These are phyloP conservation scores for Hydractinia symbiolongicarpus DNA, from an alignment of 30 jellyfish, hydroid and myxozoan species.

Conservation along the genomic window DNA sequence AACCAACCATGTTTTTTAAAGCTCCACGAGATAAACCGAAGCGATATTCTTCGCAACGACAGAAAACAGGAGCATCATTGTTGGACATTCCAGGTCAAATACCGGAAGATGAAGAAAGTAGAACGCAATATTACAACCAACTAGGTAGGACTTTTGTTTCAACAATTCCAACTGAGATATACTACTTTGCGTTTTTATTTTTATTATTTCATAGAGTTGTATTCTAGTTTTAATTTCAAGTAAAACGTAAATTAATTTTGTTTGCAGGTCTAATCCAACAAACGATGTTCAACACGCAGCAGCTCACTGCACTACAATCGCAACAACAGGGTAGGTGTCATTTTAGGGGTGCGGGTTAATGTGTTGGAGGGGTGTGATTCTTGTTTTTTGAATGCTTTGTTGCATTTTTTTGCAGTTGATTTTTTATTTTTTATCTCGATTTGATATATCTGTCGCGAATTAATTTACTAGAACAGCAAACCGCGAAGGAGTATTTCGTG, in stretches of 20 bases:
- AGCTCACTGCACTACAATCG: neutral
- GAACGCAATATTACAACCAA: constrained; percentile 4
- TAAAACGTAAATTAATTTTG: neutral
- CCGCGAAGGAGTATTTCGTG: too few species aligned
- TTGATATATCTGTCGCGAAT: too few species aligned
- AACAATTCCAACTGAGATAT: neutral
- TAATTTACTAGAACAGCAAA: too few species aligned
- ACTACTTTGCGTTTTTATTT: neutral
- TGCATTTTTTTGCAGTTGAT: too few species aligned
- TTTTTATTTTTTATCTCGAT: too few species aligned
- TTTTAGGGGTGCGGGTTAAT: too few species aligned
- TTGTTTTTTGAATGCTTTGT: too few species aligned
- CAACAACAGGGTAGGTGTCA: neutral
- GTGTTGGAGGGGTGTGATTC: too few species aligned
- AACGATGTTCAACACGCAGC: neutral
- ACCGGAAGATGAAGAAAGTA: constrained; percentile 13
- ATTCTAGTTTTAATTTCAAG: too few species aligned
- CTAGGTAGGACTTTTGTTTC: neutral
- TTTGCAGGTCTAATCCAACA: neutral
- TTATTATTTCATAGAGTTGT: neutral
- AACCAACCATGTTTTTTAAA: neutral
- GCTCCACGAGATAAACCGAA: constrained; percentile 56
- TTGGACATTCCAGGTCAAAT: constrained; percentile 17
- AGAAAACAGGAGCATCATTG: constrained; percentile 24
- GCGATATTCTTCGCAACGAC: constrained; percentile 82